A percentile compares a stretch with the other conserved stretches of the same genome.
These are phyloP conservation scores for Malacoraja senta DNA, from an alignment of 2,797 vertebrate genomes.

Conservation along the genomic window DNA sequence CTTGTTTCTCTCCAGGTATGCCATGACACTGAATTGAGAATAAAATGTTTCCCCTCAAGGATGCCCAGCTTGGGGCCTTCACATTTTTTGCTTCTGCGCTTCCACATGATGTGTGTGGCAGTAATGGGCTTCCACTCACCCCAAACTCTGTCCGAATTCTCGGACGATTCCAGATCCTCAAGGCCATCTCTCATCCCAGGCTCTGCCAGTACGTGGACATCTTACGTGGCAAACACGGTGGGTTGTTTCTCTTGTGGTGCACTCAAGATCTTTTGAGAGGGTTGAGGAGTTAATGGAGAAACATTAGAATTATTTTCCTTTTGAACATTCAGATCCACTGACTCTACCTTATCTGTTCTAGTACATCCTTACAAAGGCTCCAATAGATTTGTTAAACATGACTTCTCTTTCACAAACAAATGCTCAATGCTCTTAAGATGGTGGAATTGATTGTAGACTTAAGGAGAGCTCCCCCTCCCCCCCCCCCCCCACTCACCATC, in stretches of 20 bases:
- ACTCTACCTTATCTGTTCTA: too few relatives aligned
- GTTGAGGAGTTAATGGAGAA: too few relatives aligned
- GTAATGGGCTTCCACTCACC: slow-evolving; percentile 92
- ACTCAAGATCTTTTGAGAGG: too few relatives aligned
- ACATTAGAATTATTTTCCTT: too few relatives aligned
- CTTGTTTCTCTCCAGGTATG: neutral
- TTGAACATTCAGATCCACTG: too few relatives aligned
- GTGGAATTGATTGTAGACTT: too few relatives aligned
- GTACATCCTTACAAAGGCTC: too few relatives aligned
- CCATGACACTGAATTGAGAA: neutral
- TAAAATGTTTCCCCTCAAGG: slow-evolving; percentile 79
- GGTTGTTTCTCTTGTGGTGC: slow-evolving; percentile 39
- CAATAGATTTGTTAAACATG: too few relatives aligned
- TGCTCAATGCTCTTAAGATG: too few relatives aligned
- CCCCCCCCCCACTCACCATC: too few relatives aligned
- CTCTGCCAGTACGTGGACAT: slow-evolving; percentile 96
- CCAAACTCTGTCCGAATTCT: slow-evolving; percentile 98
- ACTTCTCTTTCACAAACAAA: too few relatives aligned
- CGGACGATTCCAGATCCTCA: slow-evolving; percentile 93
- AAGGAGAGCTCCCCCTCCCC: too few relatives aligned
- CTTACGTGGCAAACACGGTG: slow-evolving; percentile 91
- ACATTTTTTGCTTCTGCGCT: slow-evolving; percentile 96
- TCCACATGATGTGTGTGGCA: slow-evolving; percentile 96
- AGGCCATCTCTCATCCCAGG: slow-evolving; percentile 84
- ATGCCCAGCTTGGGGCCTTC: slow-evolving; percentile 84